Conservation (phyloP, 2,888 invertebrate genomes). For the Lasioglossum zephyrum region DNA sequence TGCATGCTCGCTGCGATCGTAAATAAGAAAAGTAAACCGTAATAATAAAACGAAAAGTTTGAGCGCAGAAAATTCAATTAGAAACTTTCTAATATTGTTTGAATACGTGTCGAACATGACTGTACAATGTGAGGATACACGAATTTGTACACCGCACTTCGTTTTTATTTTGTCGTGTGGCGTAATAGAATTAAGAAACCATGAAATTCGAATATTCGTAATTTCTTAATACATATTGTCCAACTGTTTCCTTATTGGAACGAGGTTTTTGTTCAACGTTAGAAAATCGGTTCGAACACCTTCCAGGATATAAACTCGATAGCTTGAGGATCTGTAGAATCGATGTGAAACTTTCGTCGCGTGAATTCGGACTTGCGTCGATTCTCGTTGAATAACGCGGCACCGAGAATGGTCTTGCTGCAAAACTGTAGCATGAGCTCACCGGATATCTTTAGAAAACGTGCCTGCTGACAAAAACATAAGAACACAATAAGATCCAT, state of each 20-base stretch:
- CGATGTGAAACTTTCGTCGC: conserved; percentile 30
- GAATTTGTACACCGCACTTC: background rate
- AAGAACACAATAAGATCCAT: conserved; percentile 5
- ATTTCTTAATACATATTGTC: background rate
- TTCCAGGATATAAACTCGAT: background rate
- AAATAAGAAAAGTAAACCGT: background rate
- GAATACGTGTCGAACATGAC: background rate
- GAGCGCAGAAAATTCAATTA: background rate
- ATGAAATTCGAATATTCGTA: background rate
- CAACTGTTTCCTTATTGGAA: background rate
- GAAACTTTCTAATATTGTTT: background rate
- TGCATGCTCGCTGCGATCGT: background rate
- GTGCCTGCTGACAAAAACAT: conserved; percentile 13
- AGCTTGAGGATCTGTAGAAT: conserved; percentile 16
- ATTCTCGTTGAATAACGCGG: conserved; percentile 22
- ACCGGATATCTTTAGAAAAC: conserved; percentile 26
- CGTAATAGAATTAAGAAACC: background rate
- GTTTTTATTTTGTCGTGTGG: background rate
- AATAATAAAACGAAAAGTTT: background rate
- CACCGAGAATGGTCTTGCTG: conserved; percentile 14
- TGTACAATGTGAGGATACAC: background rate
- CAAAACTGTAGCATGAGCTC: conserved; percentile 22
- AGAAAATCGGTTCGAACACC: background rate
- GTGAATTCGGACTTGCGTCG: conserved; percentile 37
- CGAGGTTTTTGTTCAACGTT: background rate